phyloP scores from a whole-genome alignment of 2,797 vertebrate species.

The Pantherophis alleghaniensis region DNA sequence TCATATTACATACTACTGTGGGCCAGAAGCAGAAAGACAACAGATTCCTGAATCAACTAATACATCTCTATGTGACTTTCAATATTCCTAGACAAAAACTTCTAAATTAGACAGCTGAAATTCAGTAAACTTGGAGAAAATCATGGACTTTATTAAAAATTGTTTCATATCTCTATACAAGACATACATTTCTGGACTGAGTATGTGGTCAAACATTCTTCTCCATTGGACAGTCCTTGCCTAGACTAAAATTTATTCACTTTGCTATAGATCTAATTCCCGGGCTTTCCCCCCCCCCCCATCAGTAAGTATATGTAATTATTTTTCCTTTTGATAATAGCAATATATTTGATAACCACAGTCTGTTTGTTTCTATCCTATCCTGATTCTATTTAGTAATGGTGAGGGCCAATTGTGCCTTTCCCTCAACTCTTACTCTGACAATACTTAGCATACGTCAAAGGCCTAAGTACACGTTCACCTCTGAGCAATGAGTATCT shows the following conservation, averaged over 20 bases:
- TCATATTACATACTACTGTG: background rate
- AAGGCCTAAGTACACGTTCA: background rate
- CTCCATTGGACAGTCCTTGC: background rate
- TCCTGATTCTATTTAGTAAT: background rate
- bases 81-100: background rate
- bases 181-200: background rate
- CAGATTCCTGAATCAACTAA: background rate
- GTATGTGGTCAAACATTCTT: background rate
- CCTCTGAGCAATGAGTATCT: background rate
- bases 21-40: background rate
- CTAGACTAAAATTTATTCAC: too few relatives aligned
- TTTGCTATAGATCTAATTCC: background rate
- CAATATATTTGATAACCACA: too few relatives aligned
- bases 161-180: background rate
- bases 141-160: background rate
- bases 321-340: background rate
- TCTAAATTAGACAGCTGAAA: background rate
- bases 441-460: background rate
- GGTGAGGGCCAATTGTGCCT: background rate
- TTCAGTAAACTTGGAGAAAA: background rate
- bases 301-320: background rate
- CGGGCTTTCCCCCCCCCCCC: background rate
- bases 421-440: too few relatives aligned
- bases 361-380: background rate
- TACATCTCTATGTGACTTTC: background rate